A percentile compares a stretch with the other conserved stretches of the same genome.
Evolutionary conservation across 2,888 invertebrate genomes (phyloP).

Genomic region (Oscheius onirici): DNA sequence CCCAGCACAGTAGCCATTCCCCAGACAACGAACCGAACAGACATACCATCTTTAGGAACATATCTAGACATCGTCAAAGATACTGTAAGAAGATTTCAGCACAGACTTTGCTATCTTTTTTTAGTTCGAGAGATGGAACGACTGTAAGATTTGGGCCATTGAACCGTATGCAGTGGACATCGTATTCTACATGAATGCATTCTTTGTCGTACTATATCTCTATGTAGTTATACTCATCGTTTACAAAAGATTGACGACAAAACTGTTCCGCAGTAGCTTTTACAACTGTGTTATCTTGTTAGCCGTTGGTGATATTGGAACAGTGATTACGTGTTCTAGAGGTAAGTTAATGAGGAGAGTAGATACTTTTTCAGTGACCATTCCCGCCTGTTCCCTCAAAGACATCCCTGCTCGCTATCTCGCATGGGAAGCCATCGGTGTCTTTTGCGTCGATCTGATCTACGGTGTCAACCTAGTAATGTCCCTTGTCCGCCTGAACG

Average conservation of each 20-base stretch:
- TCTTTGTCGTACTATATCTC: neutral
- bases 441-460: constrained; percentile 14
- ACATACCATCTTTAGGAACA: neutral
- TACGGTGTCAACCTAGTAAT: constrained; percentile 13
- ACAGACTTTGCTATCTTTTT: neutral
- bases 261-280: neutral
- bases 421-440: constrained; percentile 14
- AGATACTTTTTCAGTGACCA: neutral
- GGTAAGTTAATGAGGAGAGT: neutral
- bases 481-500: constrained; percentile 9
- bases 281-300: constrained; percentile 13
- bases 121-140: neutral
- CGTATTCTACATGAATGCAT: neutral
- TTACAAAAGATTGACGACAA: neutral
- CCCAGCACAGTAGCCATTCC: no score
- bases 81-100: neutral
- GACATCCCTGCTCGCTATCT: constrained; percentile 3
- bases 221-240: constrained; percentile 1
- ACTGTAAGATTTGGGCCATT: neutral
- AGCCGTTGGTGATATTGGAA: constrained; percentile 14
- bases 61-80: neutral
- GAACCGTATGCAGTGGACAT: neutral
- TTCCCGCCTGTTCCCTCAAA: neutral
- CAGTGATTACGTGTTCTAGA: constrained; percentile 6
- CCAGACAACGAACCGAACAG: neutral